Evolutionary conservation across 2,113 vertebrate species (phyloP), one percentile per base, ranked within the genome.

Genomic region (Rallus limicola): DNA sequence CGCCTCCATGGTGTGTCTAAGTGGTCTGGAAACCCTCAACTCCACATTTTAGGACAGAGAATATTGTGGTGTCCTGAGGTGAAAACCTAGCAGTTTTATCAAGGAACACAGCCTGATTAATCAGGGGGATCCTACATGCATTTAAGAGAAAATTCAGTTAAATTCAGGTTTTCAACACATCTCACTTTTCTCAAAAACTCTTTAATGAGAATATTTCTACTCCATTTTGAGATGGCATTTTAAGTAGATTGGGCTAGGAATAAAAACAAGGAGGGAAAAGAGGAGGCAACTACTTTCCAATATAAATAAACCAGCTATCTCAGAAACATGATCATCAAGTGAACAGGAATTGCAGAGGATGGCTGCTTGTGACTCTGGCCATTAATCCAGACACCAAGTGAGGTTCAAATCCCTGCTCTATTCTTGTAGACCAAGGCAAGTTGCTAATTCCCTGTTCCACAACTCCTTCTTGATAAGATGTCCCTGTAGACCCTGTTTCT

Each of bases 181-280:
- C 23, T 77, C 55, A 33, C 1, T 1, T 65, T 80, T 36, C 72
- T 31, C 23, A 17, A 11, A 42, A 69, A 3, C 3, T 18, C 8
- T 9, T n/a, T 25, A 34, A 28, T 38, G 18, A 48, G 8, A 13
- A n/a, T n/a, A 24, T 6, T 59, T 63, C 21, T 25, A 1, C 36
- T 36, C 23, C 4, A 0, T 40, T 76, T 67, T 19, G 10, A 9
- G n/a, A 3, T 2, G 23, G 5, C 1, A 2, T 67, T 68, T 88
- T 25, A 24, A 69, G 44, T 13, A 29, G 11, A 4, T 18, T 26
- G 13, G n/a, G 6, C 13, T 55, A 29, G 9, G 16, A 80, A 42
- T 7, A 3, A 29, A 58, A 69, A 20, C 19, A 40, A 58, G 24
- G 9, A 63, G 9, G 3, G 8, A 15, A 29, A 29, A n/a, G 8